Base-by-base conservation (phyloP, 2,113 vertebrate genomes). In the Raja brachyura region DNA sequence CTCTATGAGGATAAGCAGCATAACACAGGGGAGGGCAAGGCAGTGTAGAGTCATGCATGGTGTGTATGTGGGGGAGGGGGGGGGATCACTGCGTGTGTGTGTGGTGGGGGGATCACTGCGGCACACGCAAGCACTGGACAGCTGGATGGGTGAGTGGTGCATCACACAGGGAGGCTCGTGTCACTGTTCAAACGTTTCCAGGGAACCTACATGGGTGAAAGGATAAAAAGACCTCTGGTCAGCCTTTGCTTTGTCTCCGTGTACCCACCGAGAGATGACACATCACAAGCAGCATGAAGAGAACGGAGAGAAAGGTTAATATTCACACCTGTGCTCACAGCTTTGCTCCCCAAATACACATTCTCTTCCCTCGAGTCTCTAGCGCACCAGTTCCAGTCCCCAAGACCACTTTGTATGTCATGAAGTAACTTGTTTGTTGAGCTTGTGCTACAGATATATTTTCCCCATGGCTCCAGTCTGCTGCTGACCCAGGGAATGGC, bases 261-360 rank as follows among this genome's bases (percentile, higher is more conserved):
- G 56, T 88, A 88, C 83, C 83, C 83, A 88, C 83, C 83, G 83
- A 88, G n/a, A 88, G 83, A 88, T 16, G 83, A 88, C 83, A 31
- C 83, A 66, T 88, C 59, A 28, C 83, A 88, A 88, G 83, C 63
- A 88, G 83, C 83, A 88, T 88, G 83, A 88, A 88, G 63, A 16
- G 59, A 88, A 88, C 5, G 63, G 18, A 88, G 83, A 88, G 16
- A 88, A n/a, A 63, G n/a, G 59, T 88, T 88, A 88, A 63, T 88
- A 63, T 88, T 88, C 13, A n/a, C 28, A 66, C 59, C n/a, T 61
- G 22, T 25, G 81, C 16, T 86, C 28, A 86, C 79, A 61, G 56
- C 81, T 88, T 28, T 18, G 16, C 11, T 14, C 3, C 56, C 61
- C 13, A 77, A 77, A 31, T 77, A 11, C 10, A 85, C 25, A 14